These are phyloP conservation scores for Apogon hyalosoma DNA, from an alignment of 2,797 vertebrate genomes.

Conservation along the genomic window DNA sequence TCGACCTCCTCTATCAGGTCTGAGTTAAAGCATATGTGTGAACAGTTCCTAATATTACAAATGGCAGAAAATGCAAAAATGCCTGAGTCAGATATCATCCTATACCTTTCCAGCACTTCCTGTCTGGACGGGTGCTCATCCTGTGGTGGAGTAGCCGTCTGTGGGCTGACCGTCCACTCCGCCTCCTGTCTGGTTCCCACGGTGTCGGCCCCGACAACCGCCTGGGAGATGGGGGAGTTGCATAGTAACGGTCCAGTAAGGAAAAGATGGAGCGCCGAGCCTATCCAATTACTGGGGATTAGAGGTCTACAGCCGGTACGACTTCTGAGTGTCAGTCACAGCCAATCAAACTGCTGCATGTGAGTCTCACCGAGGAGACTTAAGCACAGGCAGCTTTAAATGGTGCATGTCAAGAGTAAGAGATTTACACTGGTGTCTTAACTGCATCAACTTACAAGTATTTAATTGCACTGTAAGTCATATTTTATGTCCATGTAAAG, in stretches of 20 bases:
- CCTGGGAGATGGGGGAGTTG: slow-evolving; percentile 55
- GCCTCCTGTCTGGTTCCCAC: slow-evolving; percentile 71
- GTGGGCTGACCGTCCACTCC: slow-evolving; percentile 65
- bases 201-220: slow-evolving; percentile 53
- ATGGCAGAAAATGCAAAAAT: not conserved
- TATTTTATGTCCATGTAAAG: not conserved
- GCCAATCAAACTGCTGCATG: slow-evolving; percentile 46
- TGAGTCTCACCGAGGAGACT: slow-evolving; percentile 33
- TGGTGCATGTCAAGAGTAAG: slow-evolving; percentile 17
- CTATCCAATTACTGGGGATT: slow-evolving; percentile 78
- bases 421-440: slow-evolving; percentile 15
- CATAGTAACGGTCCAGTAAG: slow-evolving; percentile 35
- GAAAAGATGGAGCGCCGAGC: slow-evolving; percentile 25
- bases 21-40: not conserved
- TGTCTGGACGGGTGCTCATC: slow-evolving; percentile 31
- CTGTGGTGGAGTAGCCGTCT: slow-evolving; percentile 14
- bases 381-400: slow-evolving; percentile 33
- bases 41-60: not conserved
- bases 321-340: slow-evolving; percentile 36
- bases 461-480: no score
- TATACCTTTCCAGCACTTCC: slow-evolving; percentile 66
- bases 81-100: not conserved
- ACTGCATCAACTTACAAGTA: not conserved
- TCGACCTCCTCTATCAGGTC: not conserved
- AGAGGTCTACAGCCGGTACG: slow-evolving; percentile 54